Evolutionary conservation across 2,797 vertebrate species (phyloP).

Genomic region (Simalia tracyae): DNA sequence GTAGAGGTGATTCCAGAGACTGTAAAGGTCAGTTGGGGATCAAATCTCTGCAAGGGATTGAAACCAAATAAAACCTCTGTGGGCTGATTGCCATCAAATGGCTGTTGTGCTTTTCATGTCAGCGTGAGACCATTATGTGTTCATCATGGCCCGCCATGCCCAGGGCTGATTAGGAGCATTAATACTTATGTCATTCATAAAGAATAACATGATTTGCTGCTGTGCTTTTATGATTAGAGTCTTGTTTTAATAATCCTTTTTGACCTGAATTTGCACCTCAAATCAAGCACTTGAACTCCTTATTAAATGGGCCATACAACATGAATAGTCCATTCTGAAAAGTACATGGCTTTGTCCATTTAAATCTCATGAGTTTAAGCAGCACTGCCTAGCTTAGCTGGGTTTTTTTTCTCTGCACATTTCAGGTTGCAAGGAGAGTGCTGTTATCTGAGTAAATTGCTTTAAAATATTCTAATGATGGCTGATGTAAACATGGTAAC

Average conservation of each 20-base stretch:
- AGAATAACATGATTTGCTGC: background rate
- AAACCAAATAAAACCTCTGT: constrained; percentile 1
- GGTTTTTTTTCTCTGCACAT: background rate
- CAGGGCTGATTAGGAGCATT: background rate
- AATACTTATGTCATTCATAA: background rate
- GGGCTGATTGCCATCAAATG: background rate
- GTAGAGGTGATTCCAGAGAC: background rate
- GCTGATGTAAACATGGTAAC: background rate
- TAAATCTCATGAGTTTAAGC: background rate
- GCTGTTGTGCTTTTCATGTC: background rate
- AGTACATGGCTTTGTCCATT: background rate
- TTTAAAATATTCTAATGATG: background rate
- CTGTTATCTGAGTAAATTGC: background rate
- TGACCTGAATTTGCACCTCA: background rate
- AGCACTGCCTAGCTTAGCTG: background rate
- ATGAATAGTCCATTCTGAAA: background rate
- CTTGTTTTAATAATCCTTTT: constrained; percentile 11
- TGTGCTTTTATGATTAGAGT: background rate
- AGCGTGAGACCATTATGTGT: background rate
- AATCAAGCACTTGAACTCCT: background rate
- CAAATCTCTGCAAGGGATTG: background rate
- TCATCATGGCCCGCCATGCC: background rate
- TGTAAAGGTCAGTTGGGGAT: background rate
- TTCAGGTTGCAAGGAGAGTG: background rate
- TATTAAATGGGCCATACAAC: background rate